Base-by-base conservation (phyloP, 2,888 invertebrate species). In the Drosophila fungiperda region DNA sequence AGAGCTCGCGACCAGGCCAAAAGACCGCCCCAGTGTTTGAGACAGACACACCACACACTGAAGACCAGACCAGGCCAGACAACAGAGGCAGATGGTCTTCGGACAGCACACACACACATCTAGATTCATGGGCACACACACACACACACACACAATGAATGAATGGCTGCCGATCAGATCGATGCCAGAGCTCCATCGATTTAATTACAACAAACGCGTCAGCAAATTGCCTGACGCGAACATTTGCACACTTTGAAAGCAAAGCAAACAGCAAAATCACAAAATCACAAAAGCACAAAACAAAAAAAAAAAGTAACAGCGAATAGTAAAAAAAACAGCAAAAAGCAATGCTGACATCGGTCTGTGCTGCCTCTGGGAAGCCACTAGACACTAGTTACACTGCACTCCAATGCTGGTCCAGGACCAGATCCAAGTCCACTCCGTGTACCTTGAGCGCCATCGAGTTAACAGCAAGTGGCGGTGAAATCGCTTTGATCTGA, bases 211-310 rank as follows among this genome's bases (percentile, higher is more conserved):
- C 90, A 89, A 89, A 83, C 83, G 87, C 87, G 89, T 80, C 88
- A 90, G 90, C 89, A 86, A 89, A 90, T 89, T 89, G 90, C 90
- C 90, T 89, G 90, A 82, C 88, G 87, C 88, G 83, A 90, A 89
- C 88, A 90, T 91, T 89, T 90, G 87, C 89, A 90, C 89, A 90
- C 89, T 89, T 89, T 83, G 73, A 80, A 75, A 85, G 83, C 83
- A 79, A 74, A 68, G 73, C 73, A 72, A 85, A 82, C 65, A 80
- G 62, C 52, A 50, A 61, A 76, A 76, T 60, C 66, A 61, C 67
- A 73, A 79, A 68, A 70, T 58, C 58, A 58, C 67, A 69, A 54
- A 45, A 67, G 59, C 42, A 68, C 23, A 32, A 74, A 67, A 64
- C 67, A 76, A 68, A 29, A 29, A 29, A 29, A 29, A 29, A n/a